Base-by-base conservation (phyloP, 2,113 vertebrate species). In the Piprites chloris region DNA sequence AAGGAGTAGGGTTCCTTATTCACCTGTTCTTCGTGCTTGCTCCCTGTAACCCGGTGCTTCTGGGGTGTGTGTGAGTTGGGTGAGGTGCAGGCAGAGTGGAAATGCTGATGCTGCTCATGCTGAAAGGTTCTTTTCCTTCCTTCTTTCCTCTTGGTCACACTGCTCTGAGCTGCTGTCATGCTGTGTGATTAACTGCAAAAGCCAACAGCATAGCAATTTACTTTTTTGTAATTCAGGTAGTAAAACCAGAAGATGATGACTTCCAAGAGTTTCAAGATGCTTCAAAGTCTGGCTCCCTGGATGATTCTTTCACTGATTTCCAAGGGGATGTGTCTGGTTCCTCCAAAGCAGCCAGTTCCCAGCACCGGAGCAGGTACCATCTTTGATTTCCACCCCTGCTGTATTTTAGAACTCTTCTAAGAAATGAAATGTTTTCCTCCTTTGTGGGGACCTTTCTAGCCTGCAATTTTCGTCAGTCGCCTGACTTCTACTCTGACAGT, bases 211-310 rank as follows among this genome's bases (percentile, higher is more conserved):
- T 39, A 41, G 52, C n/a, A 47, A 56, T 81, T 80, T 26, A 6
- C 35, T 9, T 56, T 35, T 80, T 88, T 97, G 20, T 84, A 79
- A 94, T 53, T 49, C 89, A 99, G 99, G 98, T 90, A 12, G 96
- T 96, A 82, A 99, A 99, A 97, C 74, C 97, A 23, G 99, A 99
- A 75, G 99, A 99, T 14, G 99, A 99, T 21, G 99, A 99, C 93
- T 99, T 99, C 97, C 99, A 99, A 95, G 99, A 99, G 87, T 99
- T 99, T 95, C 99, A 99, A 97, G 99, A 99, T 95, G 99, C 99
- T 56, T 99, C 99, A 1, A 99, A 99, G 94, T 97, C 98, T 37
- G 99, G 98, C 79, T 96, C 97, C 14, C 98, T 98, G 50, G 99
- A 99, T 77, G 98, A 98, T 39, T 97, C 98, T 13, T 99, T 99